Evolutionary conservation across 2,888 invertebrate genomes (phyloP), one percentile per base, ranked within the genome.

Genomic region (Sinhomidia bicolor): DNA sequence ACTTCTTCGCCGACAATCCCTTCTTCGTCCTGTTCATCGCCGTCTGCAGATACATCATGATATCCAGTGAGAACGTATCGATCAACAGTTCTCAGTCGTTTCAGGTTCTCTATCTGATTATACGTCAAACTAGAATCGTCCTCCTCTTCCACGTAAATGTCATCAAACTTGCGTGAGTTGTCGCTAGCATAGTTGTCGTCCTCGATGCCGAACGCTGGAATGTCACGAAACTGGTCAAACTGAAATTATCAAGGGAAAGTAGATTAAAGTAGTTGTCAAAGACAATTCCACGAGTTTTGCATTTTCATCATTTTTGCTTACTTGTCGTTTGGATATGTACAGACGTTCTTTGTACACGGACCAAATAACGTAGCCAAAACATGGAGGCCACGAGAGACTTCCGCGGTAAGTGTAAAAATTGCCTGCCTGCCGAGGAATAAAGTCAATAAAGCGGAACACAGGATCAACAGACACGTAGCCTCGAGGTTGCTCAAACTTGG

Each of bases 361-460:
- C 85, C 85, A 85, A 9, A 85, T 5, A 9, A 85, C 85, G 32
- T 79, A 78, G 1, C 65, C 78, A 54, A 79, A 78, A 23, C 85
- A 79, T 0, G 79, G 78, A 14, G 79, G 65, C 85, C 78, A 85
- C 0, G 85, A 65, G 9, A 85, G 51, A 36, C 85, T 85, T 0
- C 79, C 85, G 20, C 85, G 85, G 29, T 85, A 85, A 17, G 85
- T 85, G 23, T 79, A 85, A 36, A 65, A 85, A 10, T 79, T 78
- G 14, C 32, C 2, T 4, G 29, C 1, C 7, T 29, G 26, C 4
- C 78, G n/a, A 0, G 85, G 85, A 29, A 79, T 65, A 36, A 85
- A 85, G 9, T 85, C 85, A 23, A 85, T 68, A 14, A 85, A 71
- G 7, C 85, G 62, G 23, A 85, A 79, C 6, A 68, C 57, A 0